Conservation (phyloP, 2,797 vertebrate species). For the Triplophysa yarkandensis region DNA sequence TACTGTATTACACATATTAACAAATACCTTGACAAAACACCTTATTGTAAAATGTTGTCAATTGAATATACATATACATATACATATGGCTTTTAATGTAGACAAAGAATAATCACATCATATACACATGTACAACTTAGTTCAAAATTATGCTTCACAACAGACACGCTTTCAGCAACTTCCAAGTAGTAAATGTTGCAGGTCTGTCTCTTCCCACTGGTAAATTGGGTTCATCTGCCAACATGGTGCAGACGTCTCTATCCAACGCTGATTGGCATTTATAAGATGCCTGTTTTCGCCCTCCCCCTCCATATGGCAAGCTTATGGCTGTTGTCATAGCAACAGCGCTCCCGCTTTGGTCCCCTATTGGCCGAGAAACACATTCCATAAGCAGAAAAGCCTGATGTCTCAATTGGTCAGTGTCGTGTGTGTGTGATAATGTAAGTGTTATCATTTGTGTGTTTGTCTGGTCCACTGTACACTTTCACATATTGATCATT, state of each 20-base stretch:
- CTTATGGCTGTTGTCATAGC: conserved; percentile 55
- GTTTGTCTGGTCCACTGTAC: neutral
- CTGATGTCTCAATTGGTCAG: conserved; percentile 27
- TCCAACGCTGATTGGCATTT: conserved; percentile 27
- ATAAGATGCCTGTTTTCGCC: conserved; percentile 39
- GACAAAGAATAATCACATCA: too few species aligned
- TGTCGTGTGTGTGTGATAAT: conserved; percentile 11
- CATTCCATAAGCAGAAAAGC: conserved; percentile 46
- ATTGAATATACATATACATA: too few species aligned
- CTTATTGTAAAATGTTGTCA: too few species aligned
- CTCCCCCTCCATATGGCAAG: conserved; percentile 43
- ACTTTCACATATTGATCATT: neutral
- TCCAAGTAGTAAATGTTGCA: neutral
- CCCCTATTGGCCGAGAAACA: conserved; percentile 44
- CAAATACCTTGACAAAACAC: too few species aligned
- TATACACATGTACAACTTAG: too few species aligned
- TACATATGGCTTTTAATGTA: too few species aligned
- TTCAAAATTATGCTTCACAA: neutral
- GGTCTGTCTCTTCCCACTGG: conserved; percentile 14
- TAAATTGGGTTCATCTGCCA: conserved; percentile 18
- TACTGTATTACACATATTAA: too few species aligned
- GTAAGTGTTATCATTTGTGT: neutral
- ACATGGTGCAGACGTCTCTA: conserved; percentile 34
- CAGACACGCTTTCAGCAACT: neutral
- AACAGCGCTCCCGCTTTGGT: conserved; percentile 42